Evolutionary conservation across 2,797 vertebrate species (phyloP).

Genomic region (Sebastes goodei): DNA sequence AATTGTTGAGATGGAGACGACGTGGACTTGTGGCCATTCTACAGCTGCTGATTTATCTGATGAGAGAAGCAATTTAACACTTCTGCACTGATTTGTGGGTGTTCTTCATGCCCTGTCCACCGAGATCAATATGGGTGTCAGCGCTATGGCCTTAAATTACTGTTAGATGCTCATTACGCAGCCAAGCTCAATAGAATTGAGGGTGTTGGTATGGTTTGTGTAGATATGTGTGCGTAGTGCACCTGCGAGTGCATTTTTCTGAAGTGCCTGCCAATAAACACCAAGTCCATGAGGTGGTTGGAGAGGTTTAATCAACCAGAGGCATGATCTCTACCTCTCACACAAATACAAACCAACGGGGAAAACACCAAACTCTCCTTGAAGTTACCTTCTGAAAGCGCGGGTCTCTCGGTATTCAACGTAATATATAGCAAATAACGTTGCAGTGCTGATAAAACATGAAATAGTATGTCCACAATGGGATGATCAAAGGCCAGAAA

Average conservation of each 20-base stretch:
- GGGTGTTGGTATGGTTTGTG: slow-evolving; percentile 23
- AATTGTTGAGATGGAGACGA: slow-evolving; percentile 25
- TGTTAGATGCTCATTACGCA: slow-evolving; percentile 73
- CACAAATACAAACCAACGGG: neutral
- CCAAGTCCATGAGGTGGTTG: slow-evolving; percentile 59
- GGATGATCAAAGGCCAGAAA: slow-evolving; percentile 73
- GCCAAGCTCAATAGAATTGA: slow-evolving; percentile 60
- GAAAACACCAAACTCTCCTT: slow-evolving; percentile 37
- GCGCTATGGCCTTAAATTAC: slow-evolving; percentile 76
- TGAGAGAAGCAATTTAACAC: slow-evolving; percentile 68
- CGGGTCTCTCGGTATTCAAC: slow-evolving; percentile 6
- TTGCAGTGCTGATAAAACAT: slow-evolving; percentile 52
- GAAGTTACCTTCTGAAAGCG: slow-evolving; percentile 39
- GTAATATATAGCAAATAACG: slow-evolving; percentile 53
- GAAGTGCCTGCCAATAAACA: slow-evolving; percentile 68
- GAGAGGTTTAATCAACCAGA: slow-evolving; percentile 65
- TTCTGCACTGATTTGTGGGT: slow-evolving; percentile 73
- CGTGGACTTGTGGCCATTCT: slow-evolving; percentile 19
- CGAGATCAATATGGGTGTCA: slow-evolving; percentile 74
- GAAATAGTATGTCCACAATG: slow-evolving; percentile 61
- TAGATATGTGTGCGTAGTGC: slow-evolving; percentile 1
- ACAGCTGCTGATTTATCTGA: slow-evolving; percentile 66
- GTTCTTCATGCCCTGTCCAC: slow-evolving; percentile 75
- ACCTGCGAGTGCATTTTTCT: slow-evolving; percentile 53
- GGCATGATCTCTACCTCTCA: slow-evolving; percentile 31